These are phyloP conservation scores for Notechis scutatus DNA, from an alignment of 2,113 vertebrate species.

Conservation along the genomic window DNA sequence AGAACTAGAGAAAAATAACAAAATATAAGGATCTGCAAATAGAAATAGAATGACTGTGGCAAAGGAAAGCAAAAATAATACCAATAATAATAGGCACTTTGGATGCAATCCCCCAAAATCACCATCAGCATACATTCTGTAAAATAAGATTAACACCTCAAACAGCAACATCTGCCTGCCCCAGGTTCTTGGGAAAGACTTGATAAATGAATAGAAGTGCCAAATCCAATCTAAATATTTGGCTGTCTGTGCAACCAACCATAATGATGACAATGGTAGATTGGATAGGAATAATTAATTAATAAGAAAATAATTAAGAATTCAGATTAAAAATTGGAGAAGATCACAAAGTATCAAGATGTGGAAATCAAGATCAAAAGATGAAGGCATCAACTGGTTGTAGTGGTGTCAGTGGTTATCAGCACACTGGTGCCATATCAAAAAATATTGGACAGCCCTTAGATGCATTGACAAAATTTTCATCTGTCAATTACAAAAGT, in stretches of 20 bases:
- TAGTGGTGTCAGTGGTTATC: not conserved
- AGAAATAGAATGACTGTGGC: not conserved
- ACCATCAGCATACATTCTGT: not conserved
- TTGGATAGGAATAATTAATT: not conserved
- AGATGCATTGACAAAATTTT: not conserved
- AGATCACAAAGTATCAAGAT: not conserved
- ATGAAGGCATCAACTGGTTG: not conserved
- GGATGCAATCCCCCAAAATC: not conserved
- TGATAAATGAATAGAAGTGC: not conserved
- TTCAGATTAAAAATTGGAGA: not conserved
- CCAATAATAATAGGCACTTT: not conserved
- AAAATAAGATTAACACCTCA: not conserved
- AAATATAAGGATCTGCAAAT: not conserved
- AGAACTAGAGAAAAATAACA: not conserved
- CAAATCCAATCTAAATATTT: not conserved
- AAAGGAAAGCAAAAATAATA: not conserved
- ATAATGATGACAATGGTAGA: not conserved
- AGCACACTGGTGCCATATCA: not conserved
- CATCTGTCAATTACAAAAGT: not conserved
- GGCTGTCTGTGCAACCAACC: not conserved
- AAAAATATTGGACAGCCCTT: not conserved
- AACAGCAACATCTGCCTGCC: not conserved
- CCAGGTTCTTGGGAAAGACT: not conserved
- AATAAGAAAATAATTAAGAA: not conserved
- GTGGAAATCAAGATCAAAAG: not conserved